Conservation (phyloP, 2,888 invertebrate genomes). For the Ctena decussata region DNA sequence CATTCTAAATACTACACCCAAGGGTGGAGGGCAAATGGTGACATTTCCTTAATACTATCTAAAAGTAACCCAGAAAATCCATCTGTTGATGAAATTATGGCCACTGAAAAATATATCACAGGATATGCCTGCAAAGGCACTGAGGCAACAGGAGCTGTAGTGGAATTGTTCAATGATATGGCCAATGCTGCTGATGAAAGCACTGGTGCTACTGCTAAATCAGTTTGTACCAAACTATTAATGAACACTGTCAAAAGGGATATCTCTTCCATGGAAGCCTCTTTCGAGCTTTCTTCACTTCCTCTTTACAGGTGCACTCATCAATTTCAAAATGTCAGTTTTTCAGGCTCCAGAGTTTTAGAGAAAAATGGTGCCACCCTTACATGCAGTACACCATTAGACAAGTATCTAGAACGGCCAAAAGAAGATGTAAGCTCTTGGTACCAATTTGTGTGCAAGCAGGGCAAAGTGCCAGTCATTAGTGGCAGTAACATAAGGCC, state of each 20-base stretch:
- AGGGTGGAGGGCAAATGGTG: slow-evolving; percentile 58
- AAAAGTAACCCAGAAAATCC: slow-evolving; percentile 56
- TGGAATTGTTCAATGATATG: slow-evolving; percentile 58
- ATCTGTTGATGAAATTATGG: slow-evolving; percentile 20
- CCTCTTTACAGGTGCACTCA: slow-evolving; percentile 63
- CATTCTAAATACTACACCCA: slow-evolving; percentile 26
- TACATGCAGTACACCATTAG: neutral
- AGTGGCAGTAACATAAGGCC: neutral
- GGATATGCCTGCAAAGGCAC: slow-evolving; percentile 71
- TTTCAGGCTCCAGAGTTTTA: neutral
- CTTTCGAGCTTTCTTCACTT: slow-evolving; percentile 51
- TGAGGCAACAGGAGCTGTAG: slow-evolving; percentile 57
- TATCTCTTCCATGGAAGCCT: slow-evolving; percentile 64
- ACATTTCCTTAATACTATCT: slow-evolving; percentile 56
- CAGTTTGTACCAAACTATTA: slow-evolving; percentile 48
- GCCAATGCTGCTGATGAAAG: slow-evolving; percentile 14
- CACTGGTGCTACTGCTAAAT: neutral
- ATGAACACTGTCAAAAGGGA: slow-evolving; percentile 67
- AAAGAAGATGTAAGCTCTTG: neutral
- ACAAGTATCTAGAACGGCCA: neutral
- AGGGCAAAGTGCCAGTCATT: slow-evolving; percentile 8
- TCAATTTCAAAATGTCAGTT: slow-evolving; percentile 58
- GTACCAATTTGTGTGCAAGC: neutral
- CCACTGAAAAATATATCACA: slow-evolving; percentile 50
- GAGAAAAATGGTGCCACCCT: neutral